phyloP scores from a whole-genome alignment of 2,888 invertebrate genomes.

The Petrolisthes cinctipes region DNA sequence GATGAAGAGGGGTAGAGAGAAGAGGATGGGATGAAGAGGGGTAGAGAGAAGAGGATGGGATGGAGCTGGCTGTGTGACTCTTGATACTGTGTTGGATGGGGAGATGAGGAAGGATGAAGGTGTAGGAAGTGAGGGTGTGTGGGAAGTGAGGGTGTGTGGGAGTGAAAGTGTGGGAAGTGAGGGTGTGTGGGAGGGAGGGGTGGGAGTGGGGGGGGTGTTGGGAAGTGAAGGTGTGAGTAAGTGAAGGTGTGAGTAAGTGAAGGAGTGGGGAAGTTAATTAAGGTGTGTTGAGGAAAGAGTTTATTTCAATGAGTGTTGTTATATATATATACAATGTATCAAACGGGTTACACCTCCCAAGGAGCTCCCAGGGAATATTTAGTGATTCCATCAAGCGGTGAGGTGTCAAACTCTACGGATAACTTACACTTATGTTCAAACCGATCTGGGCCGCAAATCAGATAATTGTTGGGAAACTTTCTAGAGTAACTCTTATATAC shows the following conservation, averaged over 20 bases:
- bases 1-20: background rate
- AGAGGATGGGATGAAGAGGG: background rate
- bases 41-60: background rate
- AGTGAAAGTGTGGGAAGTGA: background rate
- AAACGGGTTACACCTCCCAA: no score
- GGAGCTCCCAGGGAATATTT: no score
- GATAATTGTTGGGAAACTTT: no score
- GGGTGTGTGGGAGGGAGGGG: background rate
- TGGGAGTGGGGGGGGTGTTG: background rate
- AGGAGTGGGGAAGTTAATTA: background rate
- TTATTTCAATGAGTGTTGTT: background rate
- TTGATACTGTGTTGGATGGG: no score
- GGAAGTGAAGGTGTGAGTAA: background rate
- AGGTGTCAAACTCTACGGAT: no score
- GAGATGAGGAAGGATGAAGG: background rate
- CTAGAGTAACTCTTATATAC: no score
- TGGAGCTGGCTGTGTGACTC: no score
- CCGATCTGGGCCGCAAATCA: no score
- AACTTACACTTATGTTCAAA: no score
- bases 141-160: background rate
- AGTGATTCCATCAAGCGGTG: no score
- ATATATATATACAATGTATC: no score
- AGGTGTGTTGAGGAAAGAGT: background rate
- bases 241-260: background rate
- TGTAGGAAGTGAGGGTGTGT: background rate